phyloP scores from a whole-genome alignment of 2,797 vertebrate species.

The Channa striata region DNA sequence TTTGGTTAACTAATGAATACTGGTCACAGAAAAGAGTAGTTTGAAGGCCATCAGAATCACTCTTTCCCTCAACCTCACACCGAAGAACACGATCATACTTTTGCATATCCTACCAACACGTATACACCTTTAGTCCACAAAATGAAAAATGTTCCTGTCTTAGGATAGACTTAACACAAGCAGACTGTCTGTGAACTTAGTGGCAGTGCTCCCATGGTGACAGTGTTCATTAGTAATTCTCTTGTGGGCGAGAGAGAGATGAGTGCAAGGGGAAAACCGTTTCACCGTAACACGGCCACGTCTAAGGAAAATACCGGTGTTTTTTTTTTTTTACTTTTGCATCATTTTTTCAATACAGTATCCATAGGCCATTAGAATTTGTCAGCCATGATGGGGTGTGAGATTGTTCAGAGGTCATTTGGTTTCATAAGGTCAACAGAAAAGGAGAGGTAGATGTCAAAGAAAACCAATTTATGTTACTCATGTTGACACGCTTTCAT shows the following conservation, averaged over 20 bases:
- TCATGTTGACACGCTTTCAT: constrained; percentile 21
- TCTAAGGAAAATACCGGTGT: constrained; percentile 73
- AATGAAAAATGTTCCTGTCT: constrained; percentile 55
- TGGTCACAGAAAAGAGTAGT: constrained; percentile 76
- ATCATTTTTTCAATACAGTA: constrained; percentile 29
- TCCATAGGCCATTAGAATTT: constrained; percentile 38
- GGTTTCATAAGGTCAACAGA: constrained; percentile 15
- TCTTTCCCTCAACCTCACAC: constrained; percentile 65
- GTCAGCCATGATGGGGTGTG: constrained; percentile 37
- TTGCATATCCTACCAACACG: constrained; percentile 68
- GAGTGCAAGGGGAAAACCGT: constrained; percentile 58
- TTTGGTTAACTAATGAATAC: constrained; percentile 72
- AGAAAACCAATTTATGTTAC: constrained; percentile 4
- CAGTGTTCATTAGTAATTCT: constrained; percentile 73
- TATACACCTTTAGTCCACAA: constrained; percentile 67
- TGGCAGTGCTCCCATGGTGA: constrained; percentile 77
- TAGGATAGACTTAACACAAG: constrained; percentile 67
- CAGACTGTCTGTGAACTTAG: constrained; percentile 76
- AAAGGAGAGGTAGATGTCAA: background rate
- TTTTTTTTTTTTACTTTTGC: constrained; percentile 62
- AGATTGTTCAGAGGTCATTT: constrained; percentile 24
- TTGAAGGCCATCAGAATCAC: constrained; percentile 70
- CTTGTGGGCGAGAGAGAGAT: constrained; percentile 58
- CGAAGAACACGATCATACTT: constrained; percentile 64
- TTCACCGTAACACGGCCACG: constrained; percentile 67